Conservation (phyloP, 2,113 vertebrate genomes). For the Notothenia rossii region DNA sequence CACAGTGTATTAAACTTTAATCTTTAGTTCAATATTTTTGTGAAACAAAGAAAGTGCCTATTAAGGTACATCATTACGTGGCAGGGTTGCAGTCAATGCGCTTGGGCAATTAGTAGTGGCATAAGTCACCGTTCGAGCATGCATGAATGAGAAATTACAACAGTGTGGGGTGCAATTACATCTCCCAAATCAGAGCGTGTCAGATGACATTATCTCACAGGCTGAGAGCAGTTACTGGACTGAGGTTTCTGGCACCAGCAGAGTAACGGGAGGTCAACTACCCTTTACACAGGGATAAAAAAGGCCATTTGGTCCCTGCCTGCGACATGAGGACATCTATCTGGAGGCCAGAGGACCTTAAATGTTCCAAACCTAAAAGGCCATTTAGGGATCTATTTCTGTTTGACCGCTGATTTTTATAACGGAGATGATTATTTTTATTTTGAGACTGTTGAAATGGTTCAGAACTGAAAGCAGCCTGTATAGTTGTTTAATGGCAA, state of each 20-base stretch:
- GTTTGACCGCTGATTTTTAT: neutral
- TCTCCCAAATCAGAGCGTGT: constrained; percentile 73
- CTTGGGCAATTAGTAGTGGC: constrained; percentile 66
- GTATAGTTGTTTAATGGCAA: constrained; percentile 21
- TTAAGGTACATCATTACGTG: constrained; percentile 68
- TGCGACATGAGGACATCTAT: constrained; percentile 59
- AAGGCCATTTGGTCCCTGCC: constrained; percentile 40
- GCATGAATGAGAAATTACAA: constrained; percentile 83
- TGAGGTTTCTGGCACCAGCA: constrained; percentile 48
- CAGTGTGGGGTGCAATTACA: constrained; percentile 75
- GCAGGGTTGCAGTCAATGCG: constrained; percentile 49
- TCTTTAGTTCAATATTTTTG: constrained; percentile 56
- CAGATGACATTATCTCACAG: constrained; percentile 79
- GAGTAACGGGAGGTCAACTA: constrained; percentile 64
- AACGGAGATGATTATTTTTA: constrained; percentile 25
- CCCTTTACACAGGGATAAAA: constrained; percentile 48
- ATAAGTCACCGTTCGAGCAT: constrained; percentile 80
- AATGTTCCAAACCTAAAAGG: constrained; percentile 26
- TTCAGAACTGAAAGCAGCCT: constrained; percentile 20
- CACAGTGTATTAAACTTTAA: constrained; percentile 36
- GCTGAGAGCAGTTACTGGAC: constrained; percentile 64
- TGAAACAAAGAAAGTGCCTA: constrained; percentile 59
- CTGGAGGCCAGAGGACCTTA: constrained; percentile 26
- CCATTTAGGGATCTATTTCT: constrained; percentile 1
- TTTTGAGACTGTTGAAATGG: constrained; percentile 16